Conservation (phyloP, 2,888 invertebrate species). For the Meloe dianella region DNA sequence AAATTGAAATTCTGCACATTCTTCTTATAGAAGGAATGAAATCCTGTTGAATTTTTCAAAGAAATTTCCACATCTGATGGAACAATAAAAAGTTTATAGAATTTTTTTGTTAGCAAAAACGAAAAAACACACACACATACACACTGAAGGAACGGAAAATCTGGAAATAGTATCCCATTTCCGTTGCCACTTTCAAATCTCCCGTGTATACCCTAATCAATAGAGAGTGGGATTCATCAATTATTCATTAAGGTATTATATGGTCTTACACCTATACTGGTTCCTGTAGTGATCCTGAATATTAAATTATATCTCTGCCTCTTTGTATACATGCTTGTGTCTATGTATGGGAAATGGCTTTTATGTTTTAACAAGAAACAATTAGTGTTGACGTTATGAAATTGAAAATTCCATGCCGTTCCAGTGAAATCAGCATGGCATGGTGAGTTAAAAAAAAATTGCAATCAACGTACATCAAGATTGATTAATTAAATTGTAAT, state of each 20-base stretch:
- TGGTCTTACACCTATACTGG: constrained; percentile 16
- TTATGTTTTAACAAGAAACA: constrained; percentile 1
- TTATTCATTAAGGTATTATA: constrained; percentile 22
- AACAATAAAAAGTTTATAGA: not conserved
- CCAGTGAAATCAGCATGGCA: too few species aligned
- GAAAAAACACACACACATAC: too few species aligned
- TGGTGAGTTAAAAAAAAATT: too few species aligned
- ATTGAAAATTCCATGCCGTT: not conserved
- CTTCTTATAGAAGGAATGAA: not conserved
- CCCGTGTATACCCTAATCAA: constrained; percentile 14
- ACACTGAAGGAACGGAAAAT: not conserved
- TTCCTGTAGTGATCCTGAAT: constrained; percentile 12
- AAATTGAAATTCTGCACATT: not conserved
- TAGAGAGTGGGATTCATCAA: constrained; percentile 17
- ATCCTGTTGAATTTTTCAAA: not conserved
- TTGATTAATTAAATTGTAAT: not conserved
- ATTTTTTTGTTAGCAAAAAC: not conserved
- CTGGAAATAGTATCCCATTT: not conserved
- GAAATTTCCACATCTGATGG: not conserved
- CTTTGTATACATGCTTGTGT: not conserved
- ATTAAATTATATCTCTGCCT: not conserved
- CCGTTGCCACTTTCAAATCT: not conserved
- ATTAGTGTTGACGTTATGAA: not conserved
- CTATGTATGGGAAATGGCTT: not conserved
- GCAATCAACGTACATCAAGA: too few species aligned